phyloP scores from a whole-genome alignment of 2,888 invertebrate species.

The Stenchaetothrips biformis region DNA sequence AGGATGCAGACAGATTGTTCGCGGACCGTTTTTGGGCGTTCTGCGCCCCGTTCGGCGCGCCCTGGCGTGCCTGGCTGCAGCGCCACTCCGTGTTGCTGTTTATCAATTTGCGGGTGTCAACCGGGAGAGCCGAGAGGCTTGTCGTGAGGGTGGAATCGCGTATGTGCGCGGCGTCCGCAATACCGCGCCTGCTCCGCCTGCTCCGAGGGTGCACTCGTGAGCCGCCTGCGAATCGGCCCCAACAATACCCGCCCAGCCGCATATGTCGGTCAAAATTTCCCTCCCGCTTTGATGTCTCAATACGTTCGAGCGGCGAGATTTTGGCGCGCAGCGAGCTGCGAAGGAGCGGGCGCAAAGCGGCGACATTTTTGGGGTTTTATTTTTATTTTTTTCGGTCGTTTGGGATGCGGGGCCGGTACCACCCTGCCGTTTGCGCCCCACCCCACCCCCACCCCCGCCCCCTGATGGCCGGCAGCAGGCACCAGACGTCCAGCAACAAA shows the following conservation, averaged over 20 bases:
- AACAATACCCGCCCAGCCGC: too few relatives aligned
- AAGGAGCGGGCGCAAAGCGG: not conserved
- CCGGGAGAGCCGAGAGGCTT: not conserved
- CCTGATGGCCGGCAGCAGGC: not conserved
- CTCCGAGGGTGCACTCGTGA: not conserved
- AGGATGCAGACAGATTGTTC: too few relatives aligned
- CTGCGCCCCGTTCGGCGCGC: not conserved
- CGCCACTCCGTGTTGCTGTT: not conserved
- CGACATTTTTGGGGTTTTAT: not conserved
- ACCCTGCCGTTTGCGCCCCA: not conserved
- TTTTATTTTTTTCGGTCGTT: not conserved
- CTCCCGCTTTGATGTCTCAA: too few relatives aligned
- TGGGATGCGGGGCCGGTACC: not conserved
- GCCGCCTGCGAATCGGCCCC: too few relatives aligned
- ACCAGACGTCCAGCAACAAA: not conserved
- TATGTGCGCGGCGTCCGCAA: not conserved
- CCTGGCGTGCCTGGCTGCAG: not conserved
- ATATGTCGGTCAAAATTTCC: too few relatives aligned
- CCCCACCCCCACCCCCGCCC: not conserved
- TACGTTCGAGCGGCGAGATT: too few relatives aligned
- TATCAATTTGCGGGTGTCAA: constrained; percentile 1
- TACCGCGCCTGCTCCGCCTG: not conserved
- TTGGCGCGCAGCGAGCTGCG: not conserved
- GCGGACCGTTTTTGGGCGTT: not conserved
- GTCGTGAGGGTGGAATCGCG: not conserved